Conservation (phyloP, 1,140 invertebrate genomes). For the Mercenaria mercenaria region DNA sequence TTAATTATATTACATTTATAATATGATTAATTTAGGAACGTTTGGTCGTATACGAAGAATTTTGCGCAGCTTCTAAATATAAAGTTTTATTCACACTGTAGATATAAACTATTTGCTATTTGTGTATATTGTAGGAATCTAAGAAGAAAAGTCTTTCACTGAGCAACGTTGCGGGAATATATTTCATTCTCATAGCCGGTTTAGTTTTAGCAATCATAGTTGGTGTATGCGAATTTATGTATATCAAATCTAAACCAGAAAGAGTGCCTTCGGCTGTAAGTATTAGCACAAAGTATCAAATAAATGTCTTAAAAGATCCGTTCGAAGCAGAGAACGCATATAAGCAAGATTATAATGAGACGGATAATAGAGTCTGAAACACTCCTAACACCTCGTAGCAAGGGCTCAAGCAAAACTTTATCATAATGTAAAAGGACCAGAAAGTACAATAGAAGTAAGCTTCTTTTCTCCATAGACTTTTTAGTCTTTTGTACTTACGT, state of each 20-base stretch:
- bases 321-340: background rate
- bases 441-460: too few species aligned
- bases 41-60: too few species aligned
- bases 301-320: too few species aligned
- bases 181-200: conserved; percentile 98
- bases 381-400: background rate
- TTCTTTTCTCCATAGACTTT: too few species aligned
- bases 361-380: background rate
- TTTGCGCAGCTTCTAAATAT: too few species aligned
- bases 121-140: conserved; percentile 88
- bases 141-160: conserved; percentile 93
- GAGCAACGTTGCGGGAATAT: conserved; percentile 99
- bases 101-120: too few species aligned
- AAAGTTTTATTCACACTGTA: too few species aligned
- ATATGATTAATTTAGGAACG: too few species aligned
- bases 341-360: background rate
- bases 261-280: conserved; percentile 55
- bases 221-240: conserved; percentile 93
- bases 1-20: too few species aligned
- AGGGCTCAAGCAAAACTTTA: background rate
- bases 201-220: conserved; percentile 96
- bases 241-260: conserved; percentile 69
- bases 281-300: too few species aligned
- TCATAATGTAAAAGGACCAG: too few species aligned
- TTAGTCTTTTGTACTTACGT: too few species aligned